Base-by-base conservation (phyloP, 2,113 vertebrate genomes). In the Thymallus thymallus region DNA sequence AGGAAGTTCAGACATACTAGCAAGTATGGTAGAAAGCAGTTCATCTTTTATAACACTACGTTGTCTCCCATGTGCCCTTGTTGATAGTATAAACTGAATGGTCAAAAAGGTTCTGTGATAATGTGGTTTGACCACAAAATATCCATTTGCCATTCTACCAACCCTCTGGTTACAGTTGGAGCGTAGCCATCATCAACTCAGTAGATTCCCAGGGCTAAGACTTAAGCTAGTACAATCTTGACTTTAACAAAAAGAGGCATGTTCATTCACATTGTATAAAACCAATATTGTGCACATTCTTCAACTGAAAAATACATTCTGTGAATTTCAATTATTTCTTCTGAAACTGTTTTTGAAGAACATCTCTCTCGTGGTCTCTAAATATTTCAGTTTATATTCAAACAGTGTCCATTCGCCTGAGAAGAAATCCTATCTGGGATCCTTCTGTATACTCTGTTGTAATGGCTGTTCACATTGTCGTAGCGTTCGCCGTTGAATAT, bases 401-500 rank as follows among this genome's bases (percentile, higher is more conserved):
- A 71, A 64, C 24, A 6, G 14, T 29, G 62, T 29, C 22, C 12
- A 10, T 23, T 64, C 9, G 61, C 71, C 72, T 72, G 64, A 79
- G 76, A 67, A 64, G 48, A 60, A 68, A 46, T 87, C 62, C 62
- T 64, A 13, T 64, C 61, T 23, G 56, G 23, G 12, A 29, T 63
- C 61, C 9, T 6, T 60, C 20, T 60, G 56, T 60, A 16, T 22
- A 22, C n/a, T 60, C 78, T 46, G 72, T 85, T 86, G 68, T 76
- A 84, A 77, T 61, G 76, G 69, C 82, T 77, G 82, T 82, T 86
- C 80, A 78, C 75, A 30, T 48, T 1, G 18, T 77, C 82, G 73
- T 88, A 85, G 80, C 84, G 75, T 73, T 80, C 67, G 74, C 66
- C 23, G 45, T 83, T 90, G 86, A 88, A 89, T 89, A 88, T 85